phyloP scores from a whole-genome alignment of 2,113 vertebrate species.

The Gobiocypris rarus region DNA sequence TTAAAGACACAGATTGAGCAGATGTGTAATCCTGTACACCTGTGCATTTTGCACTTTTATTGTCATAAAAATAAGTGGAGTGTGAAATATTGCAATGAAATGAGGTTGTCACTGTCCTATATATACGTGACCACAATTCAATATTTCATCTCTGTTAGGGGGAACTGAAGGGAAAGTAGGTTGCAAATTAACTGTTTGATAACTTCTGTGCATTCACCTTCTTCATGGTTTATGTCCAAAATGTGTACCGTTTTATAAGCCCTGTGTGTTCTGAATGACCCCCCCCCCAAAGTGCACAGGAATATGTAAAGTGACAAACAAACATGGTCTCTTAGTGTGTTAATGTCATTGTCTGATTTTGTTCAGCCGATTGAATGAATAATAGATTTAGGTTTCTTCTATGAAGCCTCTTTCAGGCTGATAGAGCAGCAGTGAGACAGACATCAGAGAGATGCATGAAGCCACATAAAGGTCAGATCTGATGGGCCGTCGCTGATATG shows the following conservation, averaged over 20 bases:
- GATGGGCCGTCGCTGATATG: slow-evolving; percentile 26
- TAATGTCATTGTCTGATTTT: neutral
- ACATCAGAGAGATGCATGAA: slow-evolving; percentile 12
- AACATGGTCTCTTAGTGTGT: neutral
- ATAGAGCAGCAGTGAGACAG: neutral
- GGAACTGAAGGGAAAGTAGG: neutral
- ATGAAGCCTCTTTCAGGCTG: neutral
- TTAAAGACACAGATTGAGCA: neutral
- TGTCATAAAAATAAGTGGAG: too few relatives aligned
- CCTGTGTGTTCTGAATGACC: too few relatives aligned
- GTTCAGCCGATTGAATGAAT: neutral
- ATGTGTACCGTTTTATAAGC: neutral
- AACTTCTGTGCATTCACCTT: neutral
- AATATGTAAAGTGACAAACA: neutral
- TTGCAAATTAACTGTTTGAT: neutral
- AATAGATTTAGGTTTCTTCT: neutral
- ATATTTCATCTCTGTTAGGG: neutral
- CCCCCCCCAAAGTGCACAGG: too few relatives aligned
- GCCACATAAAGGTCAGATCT: slow-evolving; percentile 18
- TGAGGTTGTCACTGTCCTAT: neutral
- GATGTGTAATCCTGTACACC: neutral
- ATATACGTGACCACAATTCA: neutral
- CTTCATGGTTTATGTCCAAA: neutral
- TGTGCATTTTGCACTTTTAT: neutral
- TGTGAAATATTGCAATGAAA: neutral